Evolutionary conservation across 2,888 invertebrate genomes (phyloP), one percentile per base, ranked within the genome.

Genomic region (Hermaeophaga mercurialis): DNA sequence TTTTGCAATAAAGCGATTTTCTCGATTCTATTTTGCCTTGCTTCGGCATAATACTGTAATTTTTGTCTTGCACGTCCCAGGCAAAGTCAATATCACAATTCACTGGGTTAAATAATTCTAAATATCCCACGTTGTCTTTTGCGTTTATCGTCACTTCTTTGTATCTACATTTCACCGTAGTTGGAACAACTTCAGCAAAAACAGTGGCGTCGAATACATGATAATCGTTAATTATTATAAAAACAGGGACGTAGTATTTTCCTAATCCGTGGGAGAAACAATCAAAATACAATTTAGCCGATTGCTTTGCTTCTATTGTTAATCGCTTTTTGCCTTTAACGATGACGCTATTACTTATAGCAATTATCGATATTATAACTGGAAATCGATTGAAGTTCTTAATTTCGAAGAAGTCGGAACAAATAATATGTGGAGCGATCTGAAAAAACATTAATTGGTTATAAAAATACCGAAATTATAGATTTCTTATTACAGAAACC

Each of bases 21-120:
- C 81, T 81, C 9, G 82, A 80, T 9, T 80, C 75, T 52, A 85
- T 80, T 1, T 65, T 74, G 18, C 85, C 86, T 56, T 59, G 69
- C 68, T 75, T 73, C 1, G 86, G 86, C 63, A 80, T 74, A 45
- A 86, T 75, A 54, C 58, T 73, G 62, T 83, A 76, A 44, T 61
- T 65, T 45, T 79, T 73, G 9, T 78, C 66, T 1, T 81, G 81
- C 41, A 84, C 75, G 24, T 81, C 73, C 67, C 85, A 81, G 44
- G 78, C 70, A 73, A 81, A 84, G 3, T 75, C 66, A 1, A 81
- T 80, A 38, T 79, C 74, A 67, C 82, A 81, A 58, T 82, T 79
- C 1, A 84, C 79, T 12, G 80, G 78, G 70, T 85, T 85, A 65
- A 78, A 79, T 26, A 85, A 66, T 65, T 79, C 79, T 0, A 83